Evolutionary conservation across 2,113 vertebrate genomes (phyloP), one percentile per base, ranked within the genome.

Genomic region (Tursiops truncatus): DNA sequence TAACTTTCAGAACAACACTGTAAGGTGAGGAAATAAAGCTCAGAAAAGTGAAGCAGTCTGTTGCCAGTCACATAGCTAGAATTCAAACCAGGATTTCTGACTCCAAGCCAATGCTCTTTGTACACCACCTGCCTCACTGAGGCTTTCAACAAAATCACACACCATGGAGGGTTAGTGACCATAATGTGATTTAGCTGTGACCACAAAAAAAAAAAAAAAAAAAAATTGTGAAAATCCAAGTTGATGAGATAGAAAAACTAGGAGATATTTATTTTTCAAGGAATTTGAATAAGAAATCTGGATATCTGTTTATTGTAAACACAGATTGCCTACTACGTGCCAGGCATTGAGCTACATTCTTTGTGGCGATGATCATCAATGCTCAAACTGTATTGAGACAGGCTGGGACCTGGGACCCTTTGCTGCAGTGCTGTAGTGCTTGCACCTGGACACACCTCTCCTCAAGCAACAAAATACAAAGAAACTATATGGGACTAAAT

Each of bases 1-100:
- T 79, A 56, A 77, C 85, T 81, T 96, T 94, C 26, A 81, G 53
- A 89, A 73, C n/a, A 79, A 50, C 70, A 50, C 63, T 26, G 67
- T 11, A 38, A 73, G 26, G n/a, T 36, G 58, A 77, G 21, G 36
- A 93, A 81, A 65, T 28, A 7, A 89, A 73, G 15, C 26, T 74
- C 25, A 60, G 31, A 38, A 80, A 53, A 70, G 50, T 21, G n/a
- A 88, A 56, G 5, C 26, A 23, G 21, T 38, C 15, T 31, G 25
- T 36, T 71, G 4, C 31, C 82, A 38, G 2, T 33, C 79, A 82
- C 17, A 17, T 5, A 9, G 6, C 41, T 33, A 83, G 26, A 76
- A 90, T 47, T 71, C 26, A 68, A 56, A 20, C 5, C 14, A 65
- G 6, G 2, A 28, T 1, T 74, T 93, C 12, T 23, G 25, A 65